Percentiles rank a stretch among this genome's conserved stretches.
Evolutionary conservation across 2,888 invertebrate species (phyloP).

Genomic region (Himalopsyche anomala): DNA sequence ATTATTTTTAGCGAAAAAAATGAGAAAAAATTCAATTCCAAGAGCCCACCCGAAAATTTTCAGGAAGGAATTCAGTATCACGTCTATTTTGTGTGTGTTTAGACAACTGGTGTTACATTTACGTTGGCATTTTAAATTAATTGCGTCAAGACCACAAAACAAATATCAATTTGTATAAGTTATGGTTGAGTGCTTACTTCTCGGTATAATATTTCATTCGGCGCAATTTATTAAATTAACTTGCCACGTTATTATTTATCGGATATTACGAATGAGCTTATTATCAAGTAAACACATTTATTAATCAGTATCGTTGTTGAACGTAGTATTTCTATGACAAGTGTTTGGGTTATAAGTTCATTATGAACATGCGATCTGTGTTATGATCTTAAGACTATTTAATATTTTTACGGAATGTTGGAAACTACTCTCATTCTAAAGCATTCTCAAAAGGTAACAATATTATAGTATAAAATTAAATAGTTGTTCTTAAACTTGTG

Average conservation of each 20-base stretch:
- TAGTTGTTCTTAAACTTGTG: too few species aligned
- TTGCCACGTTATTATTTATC: not conserved
- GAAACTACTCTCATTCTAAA: too few species aligned
- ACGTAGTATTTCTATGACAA: too few species aligned
- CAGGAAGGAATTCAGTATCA: slow-evolving; percentile 54
- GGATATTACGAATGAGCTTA: not conserved
- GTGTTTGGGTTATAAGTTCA: too few species aligned
- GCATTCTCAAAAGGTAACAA: too few species aligned
- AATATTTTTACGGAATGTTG: too few species aligned
- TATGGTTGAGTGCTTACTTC: slow-evolving; percentile 16
- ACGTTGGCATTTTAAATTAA: slow-evolving; percentile 46
- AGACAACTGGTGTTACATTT: slow-evolving; percentile 58
- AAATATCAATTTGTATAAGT: slow-evolving; percentile 51
- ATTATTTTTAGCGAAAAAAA: not conserved
- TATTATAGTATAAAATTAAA: too few species aligned
- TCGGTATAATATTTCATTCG: slow-evolving; percentile 17
- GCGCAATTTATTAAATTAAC: not conserved
- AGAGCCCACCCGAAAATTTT: slow-evolving; percentile 45
- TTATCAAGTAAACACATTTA: slow-evolving; percentile 9
- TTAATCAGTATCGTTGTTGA: not conserved
- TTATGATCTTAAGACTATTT: too few species aligned
- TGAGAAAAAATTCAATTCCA: not conserved
- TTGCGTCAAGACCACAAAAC: slow-evolving; percentile 31
- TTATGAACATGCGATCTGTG: too few species aligned
- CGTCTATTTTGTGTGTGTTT: slow-evolving; percentile 55